Evolutionary conservation across 2,888 invertebrate species (phyloP).

Genomic region (Agrilus mali): DNA sequence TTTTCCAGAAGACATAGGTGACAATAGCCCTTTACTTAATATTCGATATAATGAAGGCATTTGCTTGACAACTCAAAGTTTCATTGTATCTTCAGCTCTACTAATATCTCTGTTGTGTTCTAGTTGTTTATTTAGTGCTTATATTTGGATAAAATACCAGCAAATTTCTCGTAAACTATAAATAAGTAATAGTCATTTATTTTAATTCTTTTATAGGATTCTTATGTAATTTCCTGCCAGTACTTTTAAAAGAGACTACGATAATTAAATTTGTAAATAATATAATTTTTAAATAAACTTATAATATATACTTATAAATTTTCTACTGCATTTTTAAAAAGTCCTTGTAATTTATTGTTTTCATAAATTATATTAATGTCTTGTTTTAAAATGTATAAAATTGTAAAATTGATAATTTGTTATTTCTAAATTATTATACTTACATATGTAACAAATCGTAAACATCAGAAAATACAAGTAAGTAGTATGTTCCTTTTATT

Average conservation of each 20-base stretch:
- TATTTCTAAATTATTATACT: too few relatives aligned
- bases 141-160: constrained; percentile 39
- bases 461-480: too few relatives aligned
- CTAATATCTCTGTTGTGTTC: constrained; percentile 46
- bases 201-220: constrained; percentile 2
- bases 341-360: too few relatives aligned
- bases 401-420: too few relatives aligned
- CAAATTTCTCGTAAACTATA: constrained; percentile 11
- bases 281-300: neutral
- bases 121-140: constrained; percentile 41
- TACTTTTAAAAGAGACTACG: neutral
- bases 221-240: neutral
- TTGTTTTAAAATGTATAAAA: too few relatives aligned
- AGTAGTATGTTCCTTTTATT: too few relatives aligned
- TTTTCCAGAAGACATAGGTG: constrained; percentile 52
- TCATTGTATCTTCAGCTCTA: constrained; percentile 47
- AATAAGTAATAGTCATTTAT: constrained; percentile 3
- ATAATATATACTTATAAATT: too few relatives aligned
- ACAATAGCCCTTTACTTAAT: constrained; percentile 26
- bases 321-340: too few relatives aligned
- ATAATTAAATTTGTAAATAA: neutral
- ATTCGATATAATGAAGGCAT: constrained; percentile 33
- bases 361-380: too few relatives aligned
- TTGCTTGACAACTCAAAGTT: constrained; percentile 51
- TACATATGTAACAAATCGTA: too few relatives aligned